Base-by-base conservation (phyloP, 92 coral and sea anemone genomes). In the Porites lobata region DNA sequence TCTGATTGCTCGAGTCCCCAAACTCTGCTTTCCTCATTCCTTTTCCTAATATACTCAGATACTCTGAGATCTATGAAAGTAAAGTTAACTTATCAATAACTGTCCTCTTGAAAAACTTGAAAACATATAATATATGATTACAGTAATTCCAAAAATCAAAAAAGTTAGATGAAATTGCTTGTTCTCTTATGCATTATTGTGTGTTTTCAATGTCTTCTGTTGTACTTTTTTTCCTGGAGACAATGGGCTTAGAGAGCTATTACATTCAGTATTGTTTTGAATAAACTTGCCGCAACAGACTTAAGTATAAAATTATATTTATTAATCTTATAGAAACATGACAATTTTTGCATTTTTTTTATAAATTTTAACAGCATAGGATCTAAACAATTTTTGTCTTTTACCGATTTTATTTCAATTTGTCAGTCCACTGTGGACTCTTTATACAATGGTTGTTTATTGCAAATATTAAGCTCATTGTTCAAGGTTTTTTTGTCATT, bases 71-170 rank as follows among this genome's bases (percentile, higher is more conserved):
- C 47, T 38, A 38, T 63, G 72, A 79, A 79, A 59, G 18, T 32
- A 5, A 32, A 26, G 50, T n/a, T 15, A 63, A 43, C 82, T 78
- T 63, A 9, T 17, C 20, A 78, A 38, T 38, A 38, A 38, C 64
- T 78, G 71, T 62, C 64, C 82, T 62, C 64, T 79, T 43, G 20
- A 65, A 47, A 62, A 38, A 38, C 47, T 38, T 38, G 47, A 38
- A 38, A 38, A 6, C 47, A 38, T 4, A 38, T 38, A 38, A 38
- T 38, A 38, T 38, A 38, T 38, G 4, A 38, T 38, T 38, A 38
- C 47, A 38, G 47, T 4, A 38, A 38, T 22, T 22, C 24, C 24
- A 22, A 22, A 22, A 22, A 22, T 22, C 24, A 22, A 22, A 22
- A 22, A 22, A 22, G 24, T 22, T 22, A 22, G 24, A 22, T 22